Conservation (phyloP, 2,113 vertebrate species). For the Tautogolabrus adspersus region DNA sequence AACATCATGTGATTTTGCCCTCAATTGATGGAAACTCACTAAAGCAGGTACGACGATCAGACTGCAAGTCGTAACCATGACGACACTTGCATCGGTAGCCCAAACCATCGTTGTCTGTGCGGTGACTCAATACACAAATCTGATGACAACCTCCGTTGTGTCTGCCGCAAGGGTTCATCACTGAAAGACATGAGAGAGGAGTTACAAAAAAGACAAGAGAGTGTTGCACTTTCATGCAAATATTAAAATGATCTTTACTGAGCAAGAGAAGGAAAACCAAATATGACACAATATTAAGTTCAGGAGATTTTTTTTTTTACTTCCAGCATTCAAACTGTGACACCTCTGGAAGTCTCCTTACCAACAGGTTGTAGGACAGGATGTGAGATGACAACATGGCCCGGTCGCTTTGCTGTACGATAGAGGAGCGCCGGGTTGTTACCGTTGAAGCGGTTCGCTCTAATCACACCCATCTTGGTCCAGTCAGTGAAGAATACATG, state of each 20-base stretch:
- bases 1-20: background rate
- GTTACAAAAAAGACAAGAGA: background rate
- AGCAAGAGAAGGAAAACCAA: too few species aligned
- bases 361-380: conserved; percentile 73
- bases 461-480: conserved; percentile 81
- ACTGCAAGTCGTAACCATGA: conserved; percentile 75
- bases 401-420: conserved; percentile 66
- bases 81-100: conserved; percentile 82
- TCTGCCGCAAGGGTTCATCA: conserved; percentile 77
- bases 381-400: conserved; percentile 74
- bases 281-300: background rate
- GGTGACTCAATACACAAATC: conserved; percentile 81
- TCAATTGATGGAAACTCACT: conserved; percentile 62
- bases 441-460: conserved; percentile 78
- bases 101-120: conserved; percentile 75
- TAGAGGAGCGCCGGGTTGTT: conserved; percentile 72
- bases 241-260: too few species aligned
- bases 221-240: too few species aligned
- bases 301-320: too few species aligned
- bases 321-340: background rate
- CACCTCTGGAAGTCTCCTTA: conserved; percentile 24
- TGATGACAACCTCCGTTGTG: conserved; percentile 82
- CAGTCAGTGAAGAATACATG: conserved; percentile 82
- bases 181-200: conserved; percentile 48
- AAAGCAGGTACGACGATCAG: conserved; percentile 68